Evolutionary conservation across 2,113 vertebrate species (phyloP).

Genomic region (Pyrgilauda ruficollis): DNA sequence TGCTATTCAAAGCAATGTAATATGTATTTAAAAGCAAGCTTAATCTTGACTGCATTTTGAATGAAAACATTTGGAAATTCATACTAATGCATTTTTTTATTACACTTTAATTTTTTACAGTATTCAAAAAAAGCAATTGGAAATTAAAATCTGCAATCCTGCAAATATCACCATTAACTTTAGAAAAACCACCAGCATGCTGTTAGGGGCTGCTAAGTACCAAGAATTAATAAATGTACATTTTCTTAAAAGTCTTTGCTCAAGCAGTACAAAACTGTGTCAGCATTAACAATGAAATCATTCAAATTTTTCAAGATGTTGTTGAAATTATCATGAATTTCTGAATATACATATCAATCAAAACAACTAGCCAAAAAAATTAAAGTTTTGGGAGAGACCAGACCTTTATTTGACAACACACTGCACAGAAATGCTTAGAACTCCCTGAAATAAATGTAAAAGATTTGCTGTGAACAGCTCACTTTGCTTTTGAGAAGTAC

Average conservation of each 20-base stretch:
- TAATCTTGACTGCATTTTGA: conserved; percentile 13
- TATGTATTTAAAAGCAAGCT: background rate
- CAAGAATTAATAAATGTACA: background rate
- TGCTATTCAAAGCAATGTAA: background rate
- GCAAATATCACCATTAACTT: background rate
- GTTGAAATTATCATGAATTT: background rate
- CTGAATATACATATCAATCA: background rate
- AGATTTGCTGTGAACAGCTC: background rate
- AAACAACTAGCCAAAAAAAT: background rate
- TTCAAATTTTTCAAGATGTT: background rate
- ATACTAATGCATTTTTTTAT: background rate
- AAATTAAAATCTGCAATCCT: background rate
- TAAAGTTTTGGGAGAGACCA: background rate
- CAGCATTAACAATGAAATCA: background rate
- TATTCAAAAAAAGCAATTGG: background rate
- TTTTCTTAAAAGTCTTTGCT: background rate
- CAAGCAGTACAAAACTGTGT: background rate
- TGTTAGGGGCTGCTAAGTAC: background rate
- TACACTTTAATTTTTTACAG: background rate
- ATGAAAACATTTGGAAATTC: background rate
- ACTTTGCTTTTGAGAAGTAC: background rate
- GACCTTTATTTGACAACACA: background rate
- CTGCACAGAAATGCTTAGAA: background rate
- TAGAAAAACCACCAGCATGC: background rate
- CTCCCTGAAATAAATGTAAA: background rate